phyloP scores from a whole-genome alignment of 2,888 invertebrate genomes.

The Drosophila pseudotakahashii region DNA sequence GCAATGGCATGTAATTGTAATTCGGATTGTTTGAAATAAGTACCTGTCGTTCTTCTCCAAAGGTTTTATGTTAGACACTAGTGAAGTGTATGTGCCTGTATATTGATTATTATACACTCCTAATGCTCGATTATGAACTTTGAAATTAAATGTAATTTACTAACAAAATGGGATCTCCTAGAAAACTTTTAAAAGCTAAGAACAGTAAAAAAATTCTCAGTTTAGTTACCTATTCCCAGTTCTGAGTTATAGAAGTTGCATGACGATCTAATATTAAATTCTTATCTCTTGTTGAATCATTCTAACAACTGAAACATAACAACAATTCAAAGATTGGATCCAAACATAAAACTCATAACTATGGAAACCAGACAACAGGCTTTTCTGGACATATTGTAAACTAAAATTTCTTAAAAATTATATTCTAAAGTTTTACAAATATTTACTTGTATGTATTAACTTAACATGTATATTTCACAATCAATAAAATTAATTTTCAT shows the following conservation, averaged over 20 bases:
- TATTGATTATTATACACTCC: slow-evolving; percentile 2
- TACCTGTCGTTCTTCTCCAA: slow-evolving; percentile 14
- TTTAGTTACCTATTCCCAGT: not conserved
- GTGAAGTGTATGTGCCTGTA: slow-evolving; percentile 10
- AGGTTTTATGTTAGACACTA: slow-evolving; percentile 10
- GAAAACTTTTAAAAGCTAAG: too few relatives aligned
- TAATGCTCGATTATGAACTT: not conserved
- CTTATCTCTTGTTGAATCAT: slow-evolving; percentile 21
- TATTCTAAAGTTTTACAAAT: not conserved
- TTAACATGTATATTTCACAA: too few relatives aligned
- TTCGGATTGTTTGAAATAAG: slow-evolving; percentile 18
- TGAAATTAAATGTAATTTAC: too few relatives aligned
- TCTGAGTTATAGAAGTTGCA: not conserved
- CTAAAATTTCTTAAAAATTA: not conserved
- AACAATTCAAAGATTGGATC: not conserved
- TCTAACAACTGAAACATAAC: slow-evolving; percentile 8
- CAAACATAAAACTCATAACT: not conserved
- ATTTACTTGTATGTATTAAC: not conserved
- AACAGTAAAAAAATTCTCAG: too few relatives aligned
- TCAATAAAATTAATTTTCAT: not conserved
- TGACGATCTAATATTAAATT: not conserved
- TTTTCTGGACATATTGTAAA: not conserved
- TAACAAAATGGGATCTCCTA: too few relatives aligned
- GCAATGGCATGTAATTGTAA: slow-evolving; percentile 28
- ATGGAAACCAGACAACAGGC: slow-evolving; percentile 6